These are phyloP conservation scores for Hapalemur alaotrensis DNA, from an alignment of 2,797 vertebrate species.

Conservation along the genomic window DNA sequence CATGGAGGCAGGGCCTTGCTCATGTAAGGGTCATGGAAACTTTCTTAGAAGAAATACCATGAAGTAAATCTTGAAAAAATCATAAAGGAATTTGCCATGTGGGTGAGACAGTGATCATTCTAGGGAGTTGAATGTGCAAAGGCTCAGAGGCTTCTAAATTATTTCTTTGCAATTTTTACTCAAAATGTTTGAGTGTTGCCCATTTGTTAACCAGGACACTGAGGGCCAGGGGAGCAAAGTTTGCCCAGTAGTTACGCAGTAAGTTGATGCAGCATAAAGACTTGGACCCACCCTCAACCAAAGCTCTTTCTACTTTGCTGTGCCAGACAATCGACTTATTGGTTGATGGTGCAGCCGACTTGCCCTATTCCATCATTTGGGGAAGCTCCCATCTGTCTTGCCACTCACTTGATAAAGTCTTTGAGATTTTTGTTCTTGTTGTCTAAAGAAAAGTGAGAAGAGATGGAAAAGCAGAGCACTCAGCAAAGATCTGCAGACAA, in stretches of 20 bases:
- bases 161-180: neutral
- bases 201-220: neutral
- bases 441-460: neutral
- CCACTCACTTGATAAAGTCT: neutral
- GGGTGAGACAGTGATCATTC: neutral
- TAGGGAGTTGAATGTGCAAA: neutral
- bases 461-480: neutral
- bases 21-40: neutral
- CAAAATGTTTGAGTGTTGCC: neutral
- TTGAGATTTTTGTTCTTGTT: neutral
- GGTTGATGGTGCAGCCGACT: neutral
- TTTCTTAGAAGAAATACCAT: neutral
- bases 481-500: neutral
- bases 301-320: neutral
- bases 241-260: neutral
- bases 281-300: neutral
- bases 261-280: neutral
- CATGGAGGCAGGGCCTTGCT: neutral
- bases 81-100: neutral
- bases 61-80: slow-evolving; percentile 21
- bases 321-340: neutral
- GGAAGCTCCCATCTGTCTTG: neutral
- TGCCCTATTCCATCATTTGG: neutral
- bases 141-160: neutral
- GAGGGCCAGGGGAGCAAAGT: neutral